phyloP scores from a whole-genome alignment of 2,797 vertebrate species.

The Denticeps clupeoides region DNA sequence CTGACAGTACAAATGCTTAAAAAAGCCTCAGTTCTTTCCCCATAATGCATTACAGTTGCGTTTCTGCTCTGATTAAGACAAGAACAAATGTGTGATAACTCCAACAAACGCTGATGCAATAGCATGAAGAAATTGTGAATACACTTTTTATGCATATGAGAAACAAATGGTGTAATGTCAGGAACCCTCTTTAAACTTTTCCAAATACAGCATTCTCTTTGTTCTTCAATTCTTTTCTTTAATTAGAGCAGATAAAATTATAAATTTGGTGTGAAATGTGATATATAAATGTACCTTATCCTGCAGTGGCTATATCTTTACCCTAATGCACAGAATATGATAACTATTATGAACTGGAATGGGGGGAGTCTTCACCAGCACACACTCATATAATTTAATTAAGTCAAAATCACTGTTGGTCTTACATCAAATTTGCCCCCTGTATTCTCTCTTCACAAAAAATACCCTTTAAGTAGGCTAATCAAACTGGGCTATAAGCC shows the following conservation, averaged over 20 bases:
- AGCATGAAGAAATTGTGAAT: background rate
- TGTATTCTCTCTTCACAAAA: slow-evolving; percentile 42
- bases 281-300: slow-evolving; percentile 44
- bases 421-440: slow-evolving; percentile 21
- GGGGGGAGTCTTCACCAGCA: background rate
- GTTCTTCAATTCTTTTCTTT: slow-evolving; percentile 18
- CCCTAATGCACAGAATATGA: slow-evolving; percentile 25
- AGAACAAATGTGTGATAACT: slow-evolving; percentile 4
- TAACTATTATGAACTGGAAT: background rate
- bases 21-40: too few relatives aligned
- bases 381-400: slow-evolving; percentile 41
- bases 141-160: background rate
- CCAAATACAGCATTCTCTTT: slow-evolving; percentile 6
- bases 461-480: slow-evolving; percentile 51
- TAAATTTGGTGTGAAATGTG: slow-evolving; percentile 54
- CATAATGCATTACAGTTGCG: too few relatives aligned
- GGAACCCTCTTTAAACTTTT: background rate
- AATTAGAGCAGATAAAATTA: slow-evolving; percentile 45
- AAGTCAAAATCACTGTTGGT: slow-evolving; percentile 45
- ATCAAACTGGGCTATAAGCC: slow-evolving; percentile 54
- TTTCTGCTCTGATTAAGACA: too few relatives aligned
- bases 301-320: slow-evolving; percentile 44
- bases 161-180: background rate
- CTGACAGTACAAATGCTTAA: too few relatives aligned
- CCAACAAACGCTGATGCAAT: background rate